A percentile compares a stretch with the other conserved stretches of the same genome.
Evolutionary conservation across 2,113 vertebrate genomes (phyloP).

Genomic region (Bucco capensis): DNA sequence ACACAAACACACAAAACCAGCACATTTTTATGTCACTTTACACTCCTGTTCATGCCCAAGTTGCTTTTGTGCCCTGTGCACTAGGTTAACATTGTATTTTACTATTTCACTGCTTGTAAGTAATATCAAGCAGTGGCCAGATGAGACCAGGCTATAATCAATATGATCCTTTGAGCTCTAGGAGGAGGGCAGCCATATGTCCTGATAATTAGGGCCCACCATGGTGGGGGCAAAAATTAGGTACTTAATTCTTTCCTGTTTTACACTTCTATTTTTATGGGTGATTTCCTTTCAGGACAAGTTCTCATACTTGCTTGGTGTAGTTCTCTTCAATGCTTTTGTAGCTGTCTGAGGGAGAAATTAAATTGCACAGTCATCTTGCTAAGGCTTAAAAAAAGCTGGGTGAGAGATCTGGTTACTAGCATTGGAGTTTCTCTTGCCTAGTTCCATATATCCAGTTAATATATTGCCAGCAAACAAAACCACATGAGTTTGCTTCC

Average conservation of each 20-base stretch:
- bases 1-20: neutral
- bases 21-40: neutral
- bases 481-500: neutral
- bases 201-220: neutral
- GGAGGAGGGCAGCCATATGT: neutral
- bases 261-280: neutral
- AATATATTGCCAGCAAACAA: slow-evolving; percentile 6
- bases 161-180: neutral
- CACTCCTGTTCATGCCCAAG: accelerated
- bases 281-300: neutral
- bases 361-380: slow-evolving; percentile 30
- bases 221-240: neutral
- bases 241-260: neutral
- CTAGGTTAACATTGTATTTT: neutral
- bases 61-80: neutral
- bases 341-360: neutral
- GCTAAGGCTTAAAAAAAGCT: neutral
- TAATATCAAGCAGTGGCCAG: neutral
- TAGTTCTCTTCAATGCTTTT: neutral
- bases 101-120: neutral
- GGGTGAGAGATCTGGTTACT: slow-evolving; percentile 6
- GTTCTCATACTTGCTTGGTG: neutral
- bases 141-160: neutral
- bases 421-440: neutral
- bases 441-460: neutral